A percentile compares a stretch with the other conserved stretches of the same genome.
Conservation (phyloP, 1,140 invertebrate species). For the Sitophilus oryzae region DNA sequence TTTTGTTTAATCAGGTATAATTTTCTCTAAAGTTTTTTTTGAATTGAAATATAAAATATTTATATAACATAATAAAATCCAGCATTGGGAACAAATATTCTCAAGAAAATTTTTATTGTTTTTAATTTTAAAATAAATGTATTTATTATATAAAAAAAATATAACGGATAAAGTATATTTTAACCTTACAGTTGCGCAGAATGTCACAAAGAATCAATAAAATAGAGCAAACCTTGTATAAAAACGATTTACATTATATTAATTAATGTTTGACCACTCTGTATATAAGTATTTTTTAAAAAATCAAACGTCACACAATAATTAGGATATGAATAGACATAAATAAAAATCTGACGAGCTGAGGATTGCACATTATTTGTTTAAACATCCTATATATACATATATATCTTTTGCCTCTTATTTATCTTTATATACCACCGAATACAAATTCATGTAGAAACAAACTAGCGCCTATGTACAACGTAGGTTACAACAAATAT, state of each 20-base stretch:
- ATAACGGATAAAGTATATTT: too few species aligned
- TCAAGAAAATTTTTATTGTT: too few species aligned
- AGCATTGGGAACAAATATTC: too few species aligned
- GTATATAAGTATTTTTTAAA: neutral
- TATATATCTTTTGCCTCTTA: neutral
- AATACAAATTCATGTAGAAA: neutral
- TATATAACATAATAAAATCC: too few species aligned
- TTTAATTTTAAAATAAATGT: too few species aligned
- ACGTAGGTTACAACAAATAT: conserved; percentile 28
- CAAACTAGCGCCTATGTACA: neutral
- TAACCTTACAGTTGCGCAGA: too few species aligned
- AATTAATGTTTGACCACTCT: neutral
- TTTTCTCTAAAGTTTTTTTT: too few species aligned
- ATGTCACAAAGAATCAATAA: neutral
- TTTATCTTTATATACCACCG: neutral
- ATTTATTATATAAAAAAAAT: too few species aligned
- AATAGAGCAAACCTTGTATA: neutral
- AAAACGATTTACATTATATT: neutral
- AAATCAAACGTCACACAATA: neutral
- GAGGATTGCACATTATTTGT: conserved; percentile 40
- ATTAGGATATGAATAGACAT: neutral
- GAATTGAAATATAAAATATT: too few species aligned
- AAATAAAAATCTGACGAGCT: conserved; percentile 14
- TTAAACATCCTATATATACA: conserved; percentile 23
- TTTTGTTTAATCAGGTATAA: too few species aligned